Percentiles rank a stretch among this genome's conserved stretches.
phyloP scores from a whole-genome alignment of 2,797 vertebrate species.

The Sebastes hopkinsi region DNA sequence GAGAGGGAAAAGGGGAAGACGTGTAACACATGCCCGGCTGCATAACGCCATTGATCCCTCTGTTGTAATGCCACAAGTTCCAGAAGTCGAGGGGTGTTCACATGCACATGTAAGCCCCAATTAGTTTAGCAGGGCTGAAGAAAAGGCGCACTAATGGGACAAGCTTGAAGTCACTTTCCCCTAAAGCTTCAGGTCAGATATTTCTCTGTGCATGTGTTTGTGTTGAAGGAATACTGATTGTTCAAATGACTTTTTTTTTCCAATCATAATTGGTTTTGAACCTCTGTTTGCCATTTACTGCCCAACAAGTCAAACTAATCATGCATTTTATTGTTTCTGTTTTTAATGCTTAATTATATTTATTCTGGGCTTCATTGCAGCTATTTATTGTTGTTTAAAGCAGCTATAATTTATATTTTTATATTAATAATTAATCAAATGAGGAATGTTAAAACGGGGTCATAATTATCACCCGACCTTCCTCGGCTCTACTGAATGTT shows the following conservation, averaged over 20 bases:
- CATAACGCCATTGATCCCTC: slow-evolving; percentile 20
- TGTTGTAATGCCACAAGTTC: slow-evolving; percentile 20
- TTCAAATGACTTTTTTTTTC: neutral
- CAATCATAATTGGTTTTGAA: neutral
- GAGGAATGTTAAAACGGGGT: neutral
- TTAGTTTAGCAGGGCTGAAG: slow-evolving; percentile 44
- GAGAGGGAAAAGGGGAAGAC: neutral
- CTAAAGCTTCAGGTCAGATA: neutral
- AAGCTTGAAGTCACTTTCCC: neutral
- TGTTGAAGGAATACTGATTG: neutral
- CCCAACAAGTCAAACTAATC: neutral
- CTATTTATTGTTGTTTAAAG: neutral
- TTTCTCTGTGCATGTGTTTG: neutral
- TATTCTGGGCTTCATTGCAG: neutral
- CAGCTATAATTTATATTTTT: neutral
- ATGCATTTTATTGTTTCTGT: neutral
- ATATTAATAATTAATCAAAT: neutral
- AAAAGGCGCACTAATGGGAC: neutral
- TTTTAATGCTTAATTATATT: neutral
- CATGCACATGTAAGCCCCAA: slow-evolving; percentile 19
- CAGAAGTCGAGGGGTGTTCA: slow-evolving; percentile 28
- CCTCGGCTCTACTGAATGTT: neutral
- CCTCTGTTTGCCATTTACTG: neutral
- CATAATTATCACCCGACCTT: neutral
- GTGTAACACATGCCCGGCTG: slow-evolving; percentile 12